phyloP scores from a whole-genome alignment of 2,797 vertebrate genomes.

The Sebastes taczanowskii region DNA sequence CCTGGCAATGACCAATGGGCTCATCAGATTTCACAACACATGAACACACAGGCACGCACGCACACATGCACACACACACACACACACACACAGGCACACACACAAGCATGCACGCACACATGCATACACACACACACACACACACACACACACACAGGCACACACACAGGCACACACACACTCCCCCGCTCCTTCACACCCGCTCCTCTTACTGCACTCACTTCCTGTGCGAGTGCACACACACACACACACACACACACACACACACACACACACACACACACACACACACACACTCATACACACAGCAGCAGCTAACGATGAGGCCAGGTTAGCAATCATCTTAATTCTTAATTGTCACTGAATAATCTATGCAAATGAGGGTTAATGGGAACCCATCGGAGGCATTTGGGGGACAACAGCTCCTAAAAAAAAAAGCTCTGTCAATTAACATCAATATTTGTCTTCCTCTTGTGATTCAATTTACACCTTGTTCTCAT shows the following conservation, averaged over 20 bases:
- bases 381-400: constrained; percentile 77
- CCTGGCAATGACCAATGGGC: constrained; percentile 4
- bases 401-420: constrained; percentile 64
- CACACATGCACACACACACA: too few species aligned
- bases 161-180: constrained; percentile 26
- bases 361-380: constrained; percentile 81
- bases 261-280: neutral
- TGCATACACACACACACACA: constrained; percentile 1
- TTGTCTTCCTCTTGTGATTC: constrained; percentile 82
- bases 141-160: constrained; percentile 35
- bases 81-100: constrained; percentile 32
- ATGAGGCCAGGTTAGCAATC: constrained; percentile 55
- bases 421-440: constrained; percentile 59
- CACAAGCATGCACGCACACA: neutral
- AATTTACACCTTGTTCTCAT: constrained; percentile 85
- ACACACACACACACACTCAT: neutral
- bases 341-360: constrained; percentile 77
- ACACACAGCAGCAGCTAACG: neutral
- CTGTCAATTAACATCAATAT: constrained; percentile 82
- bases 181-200: neutral
- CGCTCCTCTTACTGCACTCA: neutral
- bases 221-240: neutral
- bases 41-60: constrained; percentile 1
- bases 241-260: neutral
- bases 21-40: constrained; percentile 73